Conservation (phyloP, 2,797 vertebrate genomes). For the Xiphorhynchus erythropygius region DNA sequence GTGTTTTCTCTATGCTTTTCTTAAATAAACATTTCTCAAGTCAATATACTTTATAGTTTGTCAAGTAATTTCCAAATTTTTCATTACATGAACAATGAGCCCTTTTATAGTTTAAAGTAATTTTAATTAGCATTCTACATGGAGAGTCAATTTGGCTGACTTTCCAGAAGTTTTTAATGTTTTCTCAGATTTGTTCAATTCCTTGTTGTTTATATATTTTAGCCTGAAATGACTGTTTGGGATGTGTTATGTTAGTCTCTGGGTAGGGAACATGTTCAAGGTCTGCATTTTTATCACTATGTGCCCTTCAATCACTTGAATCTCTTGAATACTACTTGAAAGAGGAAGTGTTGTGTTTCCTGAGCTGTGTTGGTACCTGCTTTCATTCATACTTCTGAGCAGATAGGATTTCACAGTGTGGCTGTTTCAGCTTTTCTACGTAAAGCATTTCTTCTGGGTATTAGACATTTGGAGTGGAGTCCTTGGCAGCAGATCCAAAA, state of each 20-base stretch:
- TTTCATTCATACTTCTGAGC: not conserved
- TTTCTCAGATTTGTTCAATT: not conserved
- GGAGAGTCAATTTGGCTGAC: not conserved
- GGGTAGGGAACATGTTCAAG: not conserved
- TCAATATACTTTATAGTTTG: not conserved
- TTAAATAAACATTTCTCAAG: not conserved
- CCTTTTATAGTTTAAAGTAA: not conserved
- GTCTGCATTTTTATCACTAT: not conserved
- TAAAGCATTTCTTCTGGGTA: not conserved
- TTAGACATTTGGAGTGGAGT: not conserved
- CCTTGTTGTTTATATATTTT: not conserved
- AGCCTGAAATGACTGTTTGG: not conserved
- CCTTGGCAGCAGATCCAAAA: not conserved
- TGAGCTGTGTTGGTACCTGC: not conserved
- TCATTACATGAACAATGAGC: not conserved
- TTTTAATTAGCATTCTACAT: not conserved
- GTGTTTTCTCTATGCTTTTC: not conserved
- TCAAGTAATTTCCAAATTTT: not conserved
- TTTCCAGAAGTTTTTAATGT: conserved; percentile 17
- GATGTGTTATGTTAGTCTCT: not conserved
- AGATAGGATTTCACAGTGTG: not conserved
- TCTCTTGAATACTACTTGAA: not conserved
- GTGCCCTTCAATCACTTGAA: not conserved
- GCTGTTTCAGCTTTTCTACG: not conserved
- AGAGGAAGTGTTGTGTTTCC: not conserved